Base-by-base conservation (phyloP, 1,140 invertebrate genomes). In the Sarcophaga peregrina region DNA sequence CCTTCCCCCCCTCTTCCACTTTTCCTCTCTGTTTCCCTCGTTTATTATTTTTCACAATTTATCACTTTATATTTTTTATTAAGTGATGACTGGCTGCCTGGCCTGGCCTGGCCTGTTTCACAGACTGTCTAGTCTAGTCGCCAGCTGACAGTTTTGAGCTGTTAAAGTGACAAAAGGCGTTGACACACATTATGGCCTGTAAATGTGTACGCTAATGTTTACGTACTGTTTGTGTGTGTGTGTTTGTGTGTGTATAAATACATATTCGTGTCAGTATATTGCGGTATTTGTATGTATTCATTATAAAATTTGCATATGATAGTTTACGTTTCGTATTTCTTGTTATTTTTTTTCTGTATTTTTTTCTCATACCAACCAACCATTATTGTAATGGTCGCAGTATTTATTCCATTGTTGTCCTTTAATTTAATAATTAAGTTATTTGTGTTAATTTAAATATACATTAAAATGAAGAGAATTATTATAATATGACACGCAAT, bases 401-500 rank as follows among this genome's bases (percentile, higher is more conserved):
- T 37, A 72, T 72, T 76, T 76, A 15, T 48, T 76, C 46, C 54
- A n/a, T n/a, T n/a, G n/a, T 58, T 58, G 54, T 46, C 74, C 74
- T 20, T 78, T 78, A 78, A 78, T 78, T 78, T 78, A 78, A 78
- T 78, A 78, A 78, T 78, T 78, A 78, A 78, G 75, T 78, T 78
- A 78, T 78, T 78, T 78, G 75, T 78, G 75, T 78, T 78, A 78
- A 78, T 78, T 78, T 78, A 78, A 78, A 68, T 68, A 68, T 8
- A n/a, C 20, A 37, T 20, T n/a, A 76, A 10, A 37, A 15, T 11
- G 20, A 48, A 17, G 17, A 7, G 8, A 78, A 52, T 25, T 78
- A 78, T 78, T 50, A 17, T 78, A 20, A 78, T 52, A 8, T 52
- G 75, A 78, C 75, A 78, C 47, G 75, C 75, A 20, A 78, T n/a